Percentiles rank a stretch among this genome's conserved stretches.
Evolutionary conservation across 2,113 vertebrate species (phyloP).

Genomic region (Dissostichus mawsoni): DNA sequence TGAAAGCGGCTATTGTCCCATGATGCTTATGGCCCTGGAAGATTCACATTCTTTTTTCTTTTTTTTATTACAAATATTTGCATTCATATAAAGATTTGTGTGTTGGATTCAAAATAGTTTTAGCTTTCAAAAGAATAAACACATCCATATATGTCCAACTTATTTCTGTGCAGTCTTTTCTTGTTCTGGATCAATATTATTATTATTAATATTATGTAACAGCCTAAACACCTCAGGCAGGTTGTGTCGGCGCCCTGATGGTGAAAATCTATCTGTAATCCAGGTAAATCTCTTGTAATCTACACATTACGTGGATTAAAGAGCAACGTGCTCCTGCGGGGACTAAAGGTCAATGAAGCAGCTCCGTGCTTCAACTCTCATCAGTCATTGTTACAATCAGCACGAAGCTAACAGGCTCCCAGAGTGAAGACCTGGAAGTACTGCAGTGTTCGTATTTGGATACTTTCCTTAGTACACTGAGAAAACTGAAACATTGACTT

Average conservation of each 20-base stretch:
- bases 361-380: slow-evolving; percentile 13
- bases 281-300: slow-evolving; percentile 23
- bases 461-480: no score
- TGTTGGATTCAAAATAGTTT: neutral
- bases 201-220: neutral
- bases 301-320: slow-evolving; percentile 22
- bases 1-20: no score
- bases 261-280: slow-evolving; percentile 37
- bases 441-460: no score
- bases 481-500: no score
- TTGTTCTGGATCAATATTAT: neutral
- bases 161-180: neutral
- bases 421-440: neutral
- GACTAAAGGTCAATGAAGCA: slow-evolving; percentile 10
- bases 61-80: no score
- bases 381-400: neutral
- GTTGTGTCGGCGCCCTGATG: neutral
- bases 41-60: no score
- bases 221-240: neutral
- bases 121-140: no score
- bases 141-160: neutral
- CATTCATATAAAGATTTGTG: neutral
- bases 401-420: neutral
- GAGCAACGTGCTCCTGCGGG: neutral
- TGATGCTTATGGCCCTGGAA: no score